phyloP scores from a whole-genome alignment of 2,888 invertebrate species.

The Cremastinae sp. region DNA sequence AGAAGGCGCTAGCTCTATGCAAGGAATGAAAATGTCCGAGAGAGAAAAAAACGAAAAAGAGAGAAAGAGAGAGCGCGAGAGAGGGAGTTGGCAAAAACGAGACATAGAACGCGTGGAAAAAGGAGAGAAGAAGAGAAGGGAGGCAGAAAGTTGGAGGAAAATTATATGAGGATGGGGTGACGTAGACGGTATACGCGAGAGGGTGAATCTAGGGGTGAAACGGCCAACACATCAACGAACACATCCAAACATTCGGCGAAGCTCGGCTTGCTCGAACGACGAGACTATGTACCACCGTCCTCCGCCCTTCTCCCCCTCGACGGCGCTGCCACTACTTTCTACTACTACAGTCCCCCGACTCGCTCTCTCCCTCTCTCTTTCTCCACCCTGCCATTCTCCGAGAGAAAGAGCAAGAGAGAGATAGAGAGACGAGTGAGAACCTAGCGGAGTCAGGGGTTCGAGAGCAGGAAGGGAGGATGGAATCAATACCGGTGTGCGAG shows the following conservation, averaged over 20 bases:
- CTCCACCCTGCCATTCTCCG: conserved; percentile 15
- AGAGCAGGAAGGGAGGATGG: conserved; percentile 59
- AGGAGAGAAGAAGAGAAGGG: conserved; percentile 19
- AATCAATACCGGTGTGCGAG: conserved; percentile 77
- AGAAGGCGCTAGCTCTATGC: too few relatives aligned
- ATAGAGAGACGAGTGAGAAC: conserved; percentile 42
- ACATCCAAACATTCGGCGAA: conserved; percentile 44
- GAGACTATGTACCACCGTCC: conserved; percentile 47
- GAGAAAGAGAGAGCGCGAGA: conserved; percentile 23
- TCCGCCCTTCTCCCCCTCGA: background rate
- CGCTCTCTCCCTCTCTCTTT: conserved; percentile 47
- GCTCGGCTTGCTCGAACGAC: conserved; percentile 48
- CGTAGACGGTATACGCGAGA: conserved; percentile 50
- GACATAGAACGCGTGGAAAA: background rate
- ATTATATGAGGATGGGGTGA: conserved; percentile 34
- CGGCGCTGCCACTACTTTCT: conserved; percentile 17
- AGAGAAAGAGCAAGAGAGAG: conserved; percentile 42
- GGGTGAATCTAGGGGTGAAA: conserved; percentile 60
- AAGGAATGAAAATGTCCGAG: too few relatives aligned
- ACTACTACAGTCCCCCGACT: conserved; percentile 41
- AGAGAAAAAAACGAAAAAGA: conserved; percentile 24
- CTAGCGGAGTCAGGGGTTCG: conserved; percentile 51
- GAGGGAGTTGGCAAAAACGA: conserved; percentile 37
- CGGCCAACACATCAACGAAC: conserved; percentile 56
- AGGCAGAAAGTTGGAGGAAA: conserved; percentile 21